Percentiles rank a stretch among this genome's conserved stretches.
Conservation (phyloP, 2,888 invertebrate genomes). For the Chrysodeixis includens region DNA sequence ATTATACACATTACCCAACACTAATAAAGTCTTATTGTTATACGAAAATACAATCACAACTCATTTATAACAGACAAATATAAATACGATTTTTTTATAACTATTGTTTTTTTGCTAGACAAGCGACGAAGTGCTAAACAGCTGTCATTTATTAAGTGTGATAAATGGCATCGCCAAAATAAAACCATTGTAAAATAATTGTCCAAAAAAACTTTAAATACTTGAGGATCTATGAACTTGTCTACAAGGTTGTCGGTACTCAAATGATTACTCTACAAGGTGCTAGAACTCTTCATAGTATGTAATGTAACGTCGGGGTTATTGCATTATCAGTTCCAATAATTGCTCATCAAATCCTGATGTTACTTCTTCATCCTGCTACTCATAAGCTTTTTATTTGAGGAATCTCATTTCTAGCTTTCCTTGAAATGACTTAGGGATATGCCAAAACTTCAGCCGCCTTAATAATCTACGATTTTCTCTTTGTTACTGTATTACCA, state of each 20-base stretch:
- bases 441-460: no score
- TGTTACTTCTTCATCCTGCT: no score
- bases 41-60: constrained; percentile 18
- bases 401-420: no score
- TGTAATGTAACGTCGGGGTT: not conserved
- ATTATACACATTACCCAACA: constrained; percentile 17
- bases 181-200: not conserved
- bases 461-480: no score
- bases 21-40: constrained; percentile 20
- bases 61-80: not conserved
- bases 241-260: not conserved
- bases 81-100: not conserved
- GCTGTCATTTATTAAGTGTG: constrained; percentile 6
- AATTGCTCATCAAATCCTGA: no score
- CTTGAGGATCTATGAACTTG: not conserved
- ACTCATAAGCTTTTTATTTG: no score
- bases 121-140: constrained; percentile 4
- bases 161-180: constrained; percentile 6
- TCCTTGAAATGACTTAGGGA: no score
- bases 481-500: no score
- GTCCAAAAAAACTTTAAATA: constrained; percentile 6
- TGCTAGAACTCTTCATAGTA: not conserved
- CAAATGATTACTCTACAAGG: not conserved
- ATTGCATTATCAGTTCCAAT: no score
- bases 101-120: constrained; percentile 5